Percentiles rank a stretch among this genome's conserved stretches.
Evolutionary conservation across 2,888 invertebrate species (phyloP).

Genomic region (Drosophila neutralis): DNA sequence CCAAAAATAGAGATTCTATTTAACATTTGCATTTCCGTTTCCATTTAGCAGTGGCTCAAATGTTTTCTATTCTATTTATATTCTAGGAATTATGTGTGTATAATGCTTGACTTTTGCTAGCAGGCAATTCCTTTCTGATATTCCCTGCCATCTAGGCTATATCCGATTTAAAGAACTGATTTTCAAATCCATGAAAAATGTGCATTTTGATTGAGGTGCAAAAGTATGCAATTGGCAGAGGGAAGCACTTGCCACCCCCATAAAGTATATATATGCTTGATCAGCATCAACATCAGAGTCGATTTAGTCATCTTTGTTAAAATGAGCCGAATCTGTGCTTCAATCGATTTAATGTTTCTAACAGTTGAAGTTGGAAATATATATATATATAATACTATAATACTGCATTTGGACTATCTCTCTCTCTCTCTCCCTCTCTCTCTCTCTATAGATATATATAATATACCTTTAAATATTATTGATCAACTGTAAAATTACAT

Average conservation of each 20-base stretch:
- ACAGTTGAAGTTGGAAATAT: too few species aligned
- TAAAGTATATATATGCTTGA: neutral
- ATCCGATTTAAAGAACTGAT: neutral
- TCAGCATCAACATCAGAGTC: neutral
- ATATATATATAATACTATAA: too few species aligned
- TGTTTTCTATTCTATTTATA: slow-evolving; percentile 3
- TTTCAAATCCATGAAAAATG: neutral
- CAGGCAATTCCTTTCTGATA: neutral
- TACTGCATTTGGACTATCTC: too few species aligned
- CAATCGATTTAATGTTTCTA: too few species aligned
- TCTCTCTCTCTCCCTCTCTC: too few species aligned
- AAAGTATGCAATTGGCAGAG: too few species aligned
- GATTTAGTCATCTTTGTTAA: neutral
- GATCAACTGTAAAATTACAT: neutral
- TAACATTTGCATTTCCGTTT: slow-evolving; percentile 35
- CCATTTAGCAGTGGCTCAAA: slow-evolving; percentile 59
- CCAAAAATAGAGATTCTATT: slow-evolving; percentile 26
- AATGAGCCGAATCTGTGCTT: too few species aligned
- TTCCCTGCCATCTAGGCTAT: neutral
- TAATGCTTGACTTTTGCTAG: neutral
- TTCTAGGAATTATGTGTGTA: slow-evolving; percentile 1
- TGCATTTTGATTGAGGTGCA: too few species aligned
- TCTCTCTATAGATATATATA: too few species aligned
- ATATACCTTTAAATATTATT: neutral
- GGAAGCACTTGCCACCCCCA: fast-evolving